Evolutionary conservation across 2,113 vertebrate genomes (phyloP).

Genomic region (Eublepharis macularius): DNA sequence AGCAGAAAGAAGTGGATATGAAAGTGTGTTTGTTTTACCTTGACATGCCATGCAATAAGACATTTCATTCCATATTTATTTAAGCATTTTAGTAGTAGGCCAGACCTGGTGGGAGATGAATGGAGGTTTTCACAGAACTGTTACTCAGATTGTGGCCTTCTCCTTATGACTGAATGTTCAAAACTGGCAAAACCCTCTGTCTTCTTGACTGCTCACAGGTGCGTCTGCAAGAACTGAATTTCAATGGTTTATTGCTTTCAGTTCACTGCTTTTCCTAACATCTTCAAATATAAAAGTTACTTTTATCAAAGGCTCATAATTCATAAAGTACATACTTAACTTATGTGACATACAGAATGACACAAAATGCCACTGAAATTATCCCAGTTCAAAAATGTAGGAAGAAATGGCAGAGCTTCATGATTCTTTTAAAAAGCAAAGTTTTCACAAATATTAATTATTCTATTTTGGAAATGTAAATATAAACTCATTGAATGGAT

Average conservation of each 20-base stretch:
- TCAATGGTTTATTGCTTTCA: constrained; percentile 62
- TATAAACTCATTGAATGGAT: background rate
- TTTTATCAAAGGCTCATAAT: constrained; percentile 42
- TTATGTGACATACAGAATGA: constrained; percentile 41
- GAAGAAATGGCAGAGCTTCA: background rate
- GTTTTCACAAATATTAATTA: constrained; percentile 46
- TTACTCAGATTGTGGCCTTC: constrained; percentile 69
- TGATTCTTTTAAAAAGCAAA: constrained; percentile 48
- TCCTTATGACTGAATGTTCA: constrained; percentile 58
- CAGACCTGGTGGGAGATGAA: constrained; percentile 68
- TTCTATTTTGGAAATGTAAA: constrained; percentile 39
- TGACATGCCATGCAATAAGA: constrained; percentile 66
- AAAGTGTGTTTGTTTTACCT: constrained; percentile 70
- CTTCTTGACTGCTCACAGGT: constrained; percentile 70
- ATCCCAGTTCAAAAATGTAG: constrained; percentile 24
- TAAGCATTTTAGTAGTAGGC: constrained; percentile 70
- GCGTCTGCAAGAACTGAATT: constrained; percentile 67
- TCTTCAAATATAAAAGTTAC: constrained; percentile 59
- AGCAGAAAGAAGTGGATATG: constrained; percentile 57
- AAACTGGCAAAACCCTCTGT: constrained; percentile 61
- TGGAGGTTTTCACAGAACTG: constrained; percentile 67
- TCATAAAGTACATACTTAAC: constrained; percentile 56
- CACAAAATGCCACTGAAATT: constrained; percentile 37
- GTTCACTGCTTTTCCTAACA: constrained; percentile 56
- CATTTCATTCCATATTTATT: constrained; percentile 72